Evolutionary conservation across 1,140 invertebrate species (phyloP).

Genomic region (Drosophila sucinea): DNA sequence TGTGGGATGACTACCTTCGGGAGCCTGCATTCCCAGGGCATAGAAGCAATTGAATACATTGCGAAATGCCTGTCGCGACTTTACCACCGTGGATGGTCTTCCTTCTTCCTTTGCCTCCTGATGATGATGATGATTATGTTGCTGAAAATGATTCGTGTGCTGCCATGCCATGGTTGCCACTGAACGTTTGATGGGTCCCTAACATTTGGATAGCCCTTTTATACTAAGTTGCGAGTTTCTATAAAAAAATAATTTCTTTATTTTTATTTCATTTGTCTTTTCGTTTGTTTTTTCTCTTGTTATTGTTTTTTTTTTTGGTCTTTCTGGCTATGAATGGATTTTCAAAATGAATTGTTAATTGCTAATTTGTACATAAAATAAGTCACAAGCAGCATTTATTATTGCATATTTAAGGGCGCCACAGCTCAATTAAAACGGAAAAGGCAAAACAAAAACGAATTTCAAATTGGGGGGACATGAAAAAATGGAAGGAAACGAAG

Average conservation of each 20-base stretch:
- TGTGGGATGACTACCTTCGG: constrained; percentile 34
- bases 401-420: constrained; percentile 50
- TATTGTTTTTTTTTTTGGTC: constrained; percentile 64
- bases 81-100: not conserved
- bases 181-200: not conserved
- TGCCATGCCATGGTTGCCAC: not conserved
- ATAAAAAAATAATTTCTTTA: constrained; percentile 63
- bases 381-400: constrained; percentile 76
- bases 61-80: constrained; percentile 27
- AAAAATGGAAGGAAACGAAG: not conserved
- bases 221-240: constrained; percentile 34
- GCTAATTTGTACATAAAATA: constrained; percentile 80
- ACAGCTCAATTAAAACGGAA: constrained; percentile 4
- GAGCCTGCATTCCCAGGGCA: constrained; percentile 42
- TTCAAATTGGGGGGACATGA: not conserved
- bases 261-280: constrained; percentile 43
- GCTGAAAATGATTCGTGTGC: not conserved
- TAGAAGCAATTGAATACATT: constrained; percentile 49
- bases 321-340: constrained; percentile 48
- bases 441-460: constrained; percentile 13
- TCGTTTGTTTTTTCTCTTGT: constrained; percentile 41
- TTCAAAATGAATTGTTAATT: constrained; percentile 69
- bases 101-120: too few relatives aligned
- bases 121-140: too few relatives aligned
- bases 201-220: not conserved